Percentiles rank a stretch among this genome's conserved stretches.
Evolutionary conservation across 2,797 vertebrate genomes (phyloP).

Genomic region (Lutjanus campechanus): DNA sequence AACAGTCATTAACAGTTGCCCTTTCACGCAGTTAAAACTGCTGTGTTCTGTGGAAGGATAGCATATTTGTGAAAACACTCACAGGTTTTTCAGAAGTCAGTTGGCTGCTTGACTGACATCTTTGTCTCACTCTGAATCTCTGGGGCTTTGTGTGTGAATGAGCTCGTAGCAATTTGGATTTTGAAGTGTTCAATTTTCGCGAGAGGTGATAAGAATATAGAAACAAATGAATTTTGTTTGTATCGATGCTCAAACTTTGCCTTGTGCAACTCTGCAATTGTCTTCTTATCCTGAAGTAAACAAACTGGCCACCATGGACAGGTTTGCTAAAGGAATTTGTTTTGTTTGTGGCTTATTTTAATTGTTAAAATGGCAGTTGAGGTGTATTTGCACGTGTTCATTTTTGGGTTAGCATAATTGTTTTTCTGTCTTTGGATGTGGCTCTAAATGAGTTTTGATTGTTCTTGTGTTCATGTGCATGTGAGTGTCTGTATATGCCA

Average conservation of each 20-base stretch:
- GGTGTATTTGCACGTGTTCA: background rate
- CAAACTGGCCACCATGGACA: background rate
- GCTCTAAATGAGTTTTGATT: background rate
- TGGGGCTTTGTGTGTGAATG: background rate
- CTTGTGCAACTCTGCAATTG: background rate
- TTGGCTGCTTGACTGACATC: constrained; percentile 10
- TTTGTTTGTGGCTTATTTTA: background rate
- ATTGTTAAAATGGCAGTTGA: background rate
- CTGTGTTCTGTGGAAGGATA: background rate
- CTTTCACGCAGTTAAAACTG: background rate
- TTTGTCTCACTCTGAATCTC: constrained; percentile 13
- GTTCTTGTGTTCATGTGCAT: background rate
- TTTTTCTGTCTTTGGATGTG: background rate
- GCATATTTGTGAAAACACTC: background rate
- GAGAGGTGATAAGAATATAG: constrained; percentile 5
- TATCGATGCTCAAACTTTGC: background rate
- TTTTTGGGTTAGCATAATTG: background rate
- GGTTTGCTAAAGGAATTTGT: background rate
- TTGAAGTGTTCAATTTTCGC: background rate
- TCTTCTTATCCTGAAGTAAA: constrained; percentile 3
- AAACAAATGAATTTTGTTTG: constrained; percentile 19
- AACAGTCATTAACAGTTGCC: background rate
- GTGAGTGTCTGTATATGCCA: background rate
- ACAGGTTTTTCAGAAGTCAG: background rate
- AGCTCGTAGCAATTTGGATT: background rate